Evolutionary conservation across 2,797 vertebrate species (phyloP), one percentile per base, ranked within the genome.

Genomic region (Fringilla coelebs): DNA sequence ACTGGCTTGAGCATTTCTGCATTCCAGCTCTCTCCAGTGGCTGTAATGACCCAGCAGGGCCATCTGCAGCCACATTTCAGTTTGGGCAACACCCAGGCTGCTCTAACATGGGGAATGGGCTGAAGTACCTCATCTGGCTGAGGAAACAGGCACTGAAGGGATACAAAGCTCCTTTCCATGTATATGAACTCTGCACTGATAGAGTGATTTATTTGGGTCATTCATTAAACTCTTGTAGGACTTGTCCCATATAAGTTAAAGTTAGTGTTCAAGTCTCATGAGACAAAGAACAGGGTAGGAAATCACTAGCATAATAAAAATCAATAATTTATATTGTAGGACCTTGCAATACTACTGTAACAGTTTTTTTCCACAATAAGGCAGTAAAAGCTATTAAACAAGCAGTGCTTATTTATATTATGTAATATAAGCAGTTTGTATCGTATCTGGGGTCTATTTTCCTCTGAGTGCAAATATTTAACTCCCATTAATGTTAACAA

Each of bases 401-500:
- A 95, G 52, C 55, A 67, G 58, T 84, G 84, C 87, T 94, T 95
- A 77, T 96, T 97, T 96, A 55, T 68, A 80, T 83, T 88, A 78
- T 75, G 58, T 84, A 93, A 94, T 85, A 94, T 77, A 91, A 92
- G 83, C 62, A 91, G 85, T 90, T 94, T 93, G 66, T 95, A 54
- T 76, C 71, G 38, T 68, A 83, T 71, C 68, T 83, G 90, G 94
- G 73, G 77, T 96, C 78, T 96, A 63, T 96, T 94, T 93, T 93
- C 72, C 61, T 78, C 95, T 38, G 34, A 96, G 94, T 84, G 88
- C 84, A 96, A 96, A 96, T 78, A 94, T 96, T 95, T 95, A 94
- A 80, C 92, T 87, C 87, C 94, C 94, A 94, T 96, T 97, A 96
- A 90, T 77, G 94, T 96, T 96, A 97, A 97, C 96, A 96, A 97